These are phyloP conservation scores for Mastigias papua DNA, from an alignment of 30 jellyfish, hydroid and myxozoan species.

Conservation along the genomic window DNA sequence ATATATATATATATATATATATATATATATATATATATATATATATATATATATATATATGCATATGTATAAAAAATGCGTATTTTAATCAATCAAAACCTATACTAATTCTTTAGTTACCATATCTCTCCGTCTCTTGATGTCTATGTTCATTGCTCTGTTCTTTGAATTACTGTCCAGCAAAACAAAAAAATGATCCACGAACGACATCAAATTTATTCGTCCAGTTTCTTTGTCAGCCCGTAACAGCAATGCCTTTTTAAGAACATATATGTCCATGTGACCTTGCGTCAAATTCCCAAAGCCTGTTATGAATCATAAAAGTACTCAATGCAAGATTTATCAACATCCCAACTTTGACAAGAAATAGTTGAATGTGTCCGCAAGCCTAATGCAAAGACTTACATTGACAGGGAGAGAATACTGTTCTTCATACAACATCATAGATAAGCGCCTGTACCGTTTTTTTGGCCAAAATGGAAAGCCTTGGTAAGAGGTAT, in stretches of 20 bases:
- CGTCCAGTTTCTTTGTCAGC: constrained; percentile 53
- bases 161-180: constrained; percentile 19
- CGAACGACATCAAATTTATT: constrained; percentile 53
- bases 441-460: too few species aligned
- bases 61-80: too few species aligned
- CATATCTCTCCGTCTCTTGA: constrained; percentile 24
- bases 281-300: constrained; percentile 81
- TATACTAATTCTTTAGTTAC: constrained; percentile 27
- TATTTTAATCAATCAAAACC: too few species aligned
- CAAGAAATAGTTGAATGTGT: background rate
- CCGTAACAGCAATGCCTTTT: constrained; percentile 45
- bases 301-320: constrained; percentile 29
- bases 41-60: too few species aligned
- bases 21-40: too few species aligned
- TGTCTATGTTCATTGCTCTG: constrained; percentile 48
- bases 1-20: too few species aligned
- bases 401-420: too few species aligned
- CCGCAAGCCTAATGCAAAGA: too few species aligned
- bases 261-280: constrained; percentile 70
- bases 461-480: too few species aligned
- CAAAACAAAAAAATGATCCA: constrained; percentile 51
- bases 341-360: too few species aligned
- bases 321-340: background rate
- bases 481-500: too few species aligned
- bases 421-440: too few species aligned